A percentile compares a stretch with the other conserved stretches of the same genome.
These are phyloP conservation scores for Lordiphosa stackelbergi DNA, from an alignment of 1,140 invertebrate genomes.

Conservation along the genomic window DNA sequence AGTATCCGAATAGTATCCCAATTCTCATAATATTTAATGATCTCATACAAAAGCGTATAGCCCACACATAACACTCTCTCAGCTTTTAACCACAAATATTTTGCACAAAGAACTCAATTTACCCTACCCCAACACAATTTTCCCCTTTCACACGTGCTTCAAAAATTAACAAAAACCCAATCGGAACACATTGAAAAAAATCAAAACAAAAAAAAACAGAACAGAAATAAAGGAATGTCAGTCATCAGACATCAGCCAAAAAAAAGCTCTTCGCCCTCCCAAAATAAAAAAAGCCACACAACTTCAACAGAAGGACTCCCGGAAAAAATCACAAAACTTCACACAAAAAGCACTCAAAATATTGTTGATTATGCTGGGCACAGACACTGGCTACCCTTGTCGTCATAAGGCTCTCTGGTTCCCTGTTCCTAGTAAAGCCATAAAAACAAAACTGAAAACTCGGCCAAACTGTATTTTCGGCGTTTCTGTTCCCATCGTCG, in stretches of 20 bases:
- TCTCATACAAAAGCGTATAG: too few relatives aligned
- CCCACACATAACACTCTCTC: too few relatives aligned
- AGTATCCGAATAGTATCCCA: too few relatives aligned
- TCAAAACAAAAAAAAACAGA: conserved; percentile 29
- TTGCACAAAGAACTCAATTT: conserved; percentile 11
- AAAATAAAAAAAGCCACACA: conserved; percentile 25
- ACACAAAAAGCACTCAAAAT: conserved; percentile 72
- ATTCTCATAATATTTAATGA: too few relatives aligned
- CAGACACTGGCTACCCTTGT: conserved; percentile 3
- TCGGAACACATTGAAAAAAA: conserved; percentile 51
- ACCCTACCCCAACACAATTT: background rate
- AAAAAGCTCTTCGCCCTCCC: background rate
- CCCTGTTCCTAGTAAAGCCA: conserved; percentile 20
- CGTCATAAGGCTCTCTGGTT: conserved; percentile 30
- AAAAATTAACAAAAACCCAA: conserved; percentile 65
- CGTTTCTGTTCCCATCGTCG: conserved; percentile 26
- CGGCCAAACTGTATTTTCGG: conserved; percentile 55
- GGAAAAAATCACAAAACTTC: conserved; percentile 58
- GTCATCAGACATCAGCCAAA: conserved; percentile 29
- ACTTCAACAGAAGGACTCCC: conserved; percentile 26
- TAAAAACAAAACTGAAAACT: conserved; percentile 49
- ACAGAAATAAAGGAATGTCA: conserved; percentile 1
- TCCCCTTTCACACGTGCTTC: conserved; percentile 24
- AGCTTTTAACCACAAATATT: conserved; percentile 1
- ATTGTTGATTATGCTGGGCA: conserved; percentile 63